Base-by-base conservation (phyloP, 2,113 vertebrate genomes). In the Rhinoderma darwinii region DNA sequence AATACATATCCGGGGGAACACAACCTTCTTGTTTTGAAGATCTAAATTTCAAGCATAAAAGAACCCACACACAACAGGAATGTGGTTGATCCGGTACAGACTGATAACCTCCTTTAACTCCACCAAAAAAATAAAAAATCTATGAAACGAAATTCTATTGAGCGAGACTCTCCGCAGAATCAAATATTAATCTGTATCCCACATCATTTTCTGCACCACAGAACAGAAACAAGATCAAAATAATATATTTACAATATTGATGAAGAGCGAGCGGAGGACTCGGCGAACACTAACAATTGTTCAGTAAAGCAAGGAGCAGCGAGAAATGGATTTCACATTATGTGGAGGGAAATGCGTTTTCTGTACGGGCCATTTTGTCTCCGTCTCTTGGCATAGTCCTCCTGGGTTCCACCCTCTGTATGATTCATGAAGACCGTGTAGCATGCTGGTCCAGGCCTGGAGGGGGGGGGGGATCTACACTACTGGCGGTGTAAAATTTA, bases 61-160 rank as follows among this genome's bases (percentile, higher is more conserved):
- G 32, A 47, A 59, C n/a, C n/a, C n/a, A 59, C 8, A n/a, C n/a
- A n/a, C 18, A 27, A 89, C 66, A 70, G 66, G 2, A 88, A 75
- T 41, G 82, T 25, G 84, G 88, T 83, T 86, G 80, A 89, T 79
- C 39, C 73, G 84, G 82, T 39, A 80, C 12, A 37, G 73, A 88
- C 68, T 86, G 51, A 88, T 84, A 2, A 66, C 14, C 43, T 18
- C 35, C 51, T 78, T 87, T 90, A 86, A 88, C 83, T 88, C 11
- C 81, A 75, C 27, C 78, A 4, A 22, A 89, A 87, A 89, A 85
- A 20, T 25, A 61, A 59, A 68, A 59, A 30, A 50, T 79, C 32
- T 80, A n/a, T 32, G 37, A 68, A 32, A 50, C 35, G 43, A n/a
- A 32, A 72, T 51, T 83, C 17, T 54, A 78, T 54, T 78, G 75